Percentiles rank a stretch among this genome's conserved stretches.
Conservation (phyloP, 2,888 invertebrate species). For the Aphelenchoides bicaudatus region DNA sequence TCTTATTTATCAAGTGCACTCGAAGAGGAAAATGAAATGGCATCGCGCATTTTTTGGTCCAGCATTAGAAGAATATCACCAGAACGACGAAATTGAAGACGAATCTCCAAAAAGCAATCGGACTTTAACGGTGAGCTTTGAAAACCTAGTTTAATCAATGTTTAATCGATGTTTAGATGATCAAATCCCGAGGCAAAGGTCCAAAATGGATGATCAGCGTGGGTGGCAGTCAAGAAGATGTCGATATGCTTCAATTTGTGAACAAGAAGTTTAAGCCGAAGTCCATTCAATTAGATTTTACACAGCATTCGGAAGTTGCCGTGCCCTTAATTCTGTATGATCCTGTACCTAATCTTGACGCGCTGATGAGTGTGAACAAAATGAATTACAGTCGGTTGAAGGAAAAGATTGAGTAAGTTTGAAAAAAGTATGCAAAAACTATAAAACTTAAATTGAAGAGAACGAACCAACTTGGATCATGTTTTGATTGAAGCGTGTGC, state of each 20-base stretch:
- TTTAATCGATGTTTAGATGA: conserved; percentile 12
- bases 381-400: conserved; percentile 5
- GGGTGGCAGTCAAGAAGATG: conserved; percentile 3
- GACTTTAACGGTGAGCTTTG: too few relatives aligned
- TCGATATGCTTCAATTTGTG: neutral
- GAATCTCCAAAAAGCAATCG: too few relatives aligned
- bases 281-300: conserved; percentile 6
- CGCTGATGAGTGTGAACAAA: neutral
- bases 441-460: conserved; percentile 9
- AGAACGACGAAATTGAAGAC: too few relatives aligned
- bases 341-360: neutral
- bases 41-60: too few relatives aligned
- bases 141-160: too few relatives aligned
- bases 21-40: too few relatives aligned
- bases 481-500: conserved; percentile 19
- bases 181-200: neutral
- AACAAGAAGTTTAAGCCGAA: conserved; percentile 3
- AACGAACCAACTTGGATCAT: conserved; percentile 6
- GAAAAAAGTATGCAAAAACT: neutral
- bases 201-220: conserved; percentile 16
- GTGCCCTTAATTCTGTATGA: conserved; percentile 7
- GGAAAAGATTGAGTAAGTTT: conserved; percentile 9
- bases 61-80: too few relatives aligned
- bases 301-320: neutral
- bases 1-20: too few relatives aligned